Evolutionary conservation across 2,888 invertebrate genomes (phyloP).

Genomic region (Cheilosia urbana): DNA sequence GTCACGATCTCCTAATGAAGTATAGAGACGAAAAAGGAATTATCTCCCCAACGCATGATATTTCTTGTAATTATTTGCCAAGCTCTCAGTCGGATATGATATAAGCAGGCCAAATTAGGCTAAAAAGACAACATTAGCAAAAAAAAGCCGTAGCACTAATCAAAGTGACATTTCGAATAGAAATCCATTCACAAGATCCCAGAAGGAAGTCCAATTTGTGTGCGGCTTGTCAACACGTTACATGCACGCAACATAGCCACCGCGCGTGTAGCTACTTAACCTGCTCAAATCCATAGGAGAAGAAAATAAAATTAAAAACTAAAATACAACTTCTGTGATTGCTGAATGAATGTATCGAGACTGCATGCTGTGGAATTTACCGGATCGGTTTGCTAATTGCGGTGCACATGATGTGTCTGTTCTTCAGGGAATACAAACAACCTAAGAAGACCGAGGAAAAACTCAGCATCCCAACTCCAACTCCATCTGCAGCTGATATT

Average conservation of each 20-base stretch:
- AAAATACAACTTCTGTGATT: slow-evolving; percentile 30
- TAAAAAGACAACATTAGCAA: not conserved
- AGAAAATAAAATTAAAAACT: slow-evolving; percentile 27
- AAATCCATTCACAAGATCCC: slow-evolving; percentile 47
- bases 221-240: slow-evolving; percentile 53
- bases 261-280: not conserved
- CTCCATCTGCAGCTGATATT: slow-evolving; percentile 8
- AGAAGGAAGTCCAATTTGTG: slow-evolving; percentile 36
- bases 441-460: slow-evolving; percentile 1
- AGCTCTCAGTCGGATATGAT: not conserved
- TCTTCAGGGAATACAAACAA: slow-evolving; percentile 35
- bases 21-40: slow-evolving; percentile 1
- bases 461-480: slow-evolving; percentile 1
- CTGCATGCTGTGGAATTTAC: slow-evolving; percentile 63
- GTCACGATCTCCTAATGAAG: slow-evolving; percentile 2
- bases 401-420: slow-evolving; percentile 56
- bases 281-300: slow-evolving; percentile 28
- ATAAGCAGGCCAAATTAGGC: slow-evolving; percentile 7
- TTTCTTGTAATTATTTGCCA: not conserved
- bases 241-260: slow-evolving; percentile 16
- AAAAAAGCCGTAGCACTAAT: slow-evolving; percentile 16
- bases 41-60: not conserved
- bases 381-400: slow-evolving; percentile 68
- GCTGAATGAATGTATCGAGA: slow-evolving; percentile 41
- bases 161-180: slow-evolving; percentile 20